Evolutionary conservation across 2,888 invertebrate genomes (phyloP), one percentile per base, ranked within the genome.

Genomic region (Ophonus ardosiacus): DNA sequence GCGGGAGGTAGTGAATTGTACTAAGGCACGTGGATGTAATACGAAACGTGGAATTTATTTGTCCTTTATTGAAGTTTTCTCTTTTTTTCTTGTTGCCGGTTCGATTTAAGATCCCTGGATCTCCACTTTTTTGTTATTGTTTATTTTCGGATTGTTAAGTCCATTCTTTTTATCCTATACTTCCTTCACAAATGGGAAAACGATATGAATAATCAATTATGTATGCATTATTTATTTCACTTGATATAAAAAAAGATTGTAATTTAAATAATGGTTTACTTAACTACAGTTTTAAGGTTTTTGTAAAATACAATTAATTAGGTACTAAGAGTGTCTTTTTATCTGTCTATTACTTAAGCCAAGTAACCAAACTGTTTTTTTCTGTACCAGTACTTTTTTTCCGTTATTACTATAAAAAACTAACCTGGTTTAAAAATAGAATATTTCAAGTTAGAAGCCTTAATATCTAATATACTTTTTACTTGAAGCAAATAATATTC

Each of bases 1-100:
- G 59, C 79, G 31, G 18, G 61, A 31, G 79, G 15, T 74, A 31
- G 57, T 17, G 38, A 38, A 79, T 59, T 40, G 79, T 79, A 59
- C 38, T 38, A 15, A 15, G 79, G 79, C 79, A 79, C 79, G 79
- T 79, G 79, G 79, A 59, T 79, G 79, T 59, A 79, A 79, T 79
- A 61, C 38, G 79, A 79, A 79, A 79, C 79, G 18, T 31, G 24
- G 31, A 79, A 59, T 74, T 74, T 74, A 74, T 74, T 74, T 74
- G 71, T 74, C 40, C 40, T 68, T 65, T 68, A 38, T n/a, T 74
- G 43, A 74, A 17, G 38, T 68, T 38, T 65, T 68, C 24, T 38
- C 15, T 0, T 59, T 59, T 59, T 59, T 74, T 74, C 17, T 68
- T 68, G 38, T 68, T 31, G 40, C 68, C 40, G 68, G 68, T 8